These are phyloP conservation scores for Scolanthus callimorphus DNA, from an alignment of 92 coral and sea anemone genomes.

Conservation along the genomic window DNA sequence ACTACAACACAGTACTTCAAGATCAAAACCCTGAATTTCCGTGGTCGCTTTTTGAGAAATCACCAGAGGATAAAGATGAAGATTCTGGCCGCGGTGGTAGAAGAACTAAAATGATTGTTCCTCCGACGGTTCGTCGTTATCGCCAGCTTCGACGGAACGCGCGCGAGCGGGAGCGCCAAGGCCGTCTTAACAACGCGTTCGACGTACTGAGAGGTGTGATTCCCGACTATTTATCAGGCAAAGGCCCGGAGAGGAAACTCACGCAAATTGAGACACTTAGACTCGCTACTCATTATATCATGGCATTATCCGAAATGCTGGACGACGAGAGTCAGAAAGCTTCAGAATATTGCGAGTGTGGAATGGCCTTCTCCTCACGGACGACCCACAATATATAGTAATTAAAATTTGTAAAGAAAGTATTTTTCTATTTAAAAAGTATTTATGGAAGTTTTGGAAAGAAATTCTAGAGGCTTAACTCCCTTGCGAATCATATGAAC, in stretches of 20 bases:
- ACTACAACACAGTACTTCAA: conserved; percentile 11
- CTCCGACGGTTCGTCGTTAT: conserved; percentile 81
- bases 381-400: neutral
- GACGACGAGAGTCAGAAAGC: conserved; percentile 64
- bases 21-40: conserved; percentile 37
- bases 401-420: neutral
- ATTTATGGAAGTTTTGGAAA: too few species aligned
- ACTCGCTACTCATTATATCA: conserved; percentile 90
- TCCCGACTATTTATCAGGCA: conserved; percentile 94
- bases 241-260: conserved; percentile 95
- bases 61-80: conserved; percentile 43
- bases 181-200: conserved; percentile 91
- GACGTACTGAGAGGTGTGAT: conserved; percentile 96
- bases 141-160: conserved; percentile 98
- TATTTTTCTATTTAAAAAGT: too few species aligned
- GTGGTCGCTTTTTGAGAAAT: conserved; percentile 37
- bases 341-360: conserved; percentile 69
- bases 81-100: conserved; percentile 42
- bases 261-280: conserved; percentile 94
- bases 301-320: conserved; percentile 90
- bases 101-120: conserved; percentile 66
- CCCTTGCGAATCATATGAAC: too few species aligned
- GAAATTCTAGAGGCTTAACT: too few species aligned
- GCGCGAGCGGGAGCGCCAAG: conserved; percentile 95
- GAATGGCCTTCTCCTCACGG: conserved; percentile 21